Conservation (phyloP, 2,113 vertebrate genomes). For the Albula glossodonta region DNA sequence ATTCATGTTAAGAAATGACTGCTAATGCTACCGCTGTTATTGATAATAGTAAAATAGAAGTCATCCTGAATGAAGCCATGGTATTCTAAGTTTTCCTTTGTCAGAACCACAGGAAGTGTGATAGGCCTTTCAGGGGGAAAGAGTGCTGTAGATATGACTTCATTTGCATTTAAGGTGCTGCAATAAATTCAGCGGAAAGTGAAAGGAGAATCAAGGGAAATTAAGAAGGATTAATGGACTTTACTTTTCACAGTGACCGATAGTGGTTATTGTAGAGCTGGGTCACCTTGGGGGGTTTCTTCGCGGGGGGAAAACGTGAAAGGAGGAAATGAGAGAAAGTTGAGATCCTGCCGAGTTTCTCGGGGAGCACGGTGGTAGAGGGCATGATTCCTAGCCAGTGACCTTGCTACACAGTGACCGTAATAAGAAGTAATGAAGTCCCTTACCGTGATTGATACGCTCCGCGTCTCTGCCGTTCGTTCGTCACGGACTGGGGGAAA, state of each 20-base stretch:
- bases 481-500: neutral
- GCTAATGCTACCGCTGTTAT: neutral
- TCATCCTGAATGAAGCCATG: constrained; percentile 8
- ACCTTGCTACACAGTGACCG: constrained; percentile 33
- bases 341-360: constrained; percentile 44
- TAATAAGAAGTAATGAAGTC: constrained; percentile 36
- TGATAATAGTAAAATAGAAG: neutral
- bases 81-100: constrained; percentile 43
- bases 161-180: constrained; percentile 78
- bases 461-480: constrained; percentile 14
- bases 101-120: constrained; percentile 64
- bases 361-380: constrained; percentile 18
- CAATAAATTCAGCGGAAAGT: constrained; percentile 73
- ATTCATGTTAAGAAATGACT: constrained; percentile 3
- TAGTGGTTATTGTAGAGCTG: constrained; percentile 64
- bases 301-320: constrained; percentile 34
- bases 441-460: constrained; percentile 36
- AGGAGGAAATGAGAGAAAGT: constrained; percentile 40
- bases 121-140: constrained; percentile 70
- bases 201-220: constrained; percentile 66
- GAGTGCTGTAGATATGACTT: constrained; percentile 67
- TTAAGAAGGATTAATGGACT: constrained; percentile 71
- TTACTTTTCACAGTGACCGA: constrained; percentile 54
- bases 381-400: constrained; percentile 24
- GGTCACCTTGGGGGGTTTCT: constrained; percentile 65